Evolutionary conservation across 2,888 invertebrate species (phyloP), one percentile per base, ranked within the genome.

Genomic region (Tanypteryx hageni): DNA sequence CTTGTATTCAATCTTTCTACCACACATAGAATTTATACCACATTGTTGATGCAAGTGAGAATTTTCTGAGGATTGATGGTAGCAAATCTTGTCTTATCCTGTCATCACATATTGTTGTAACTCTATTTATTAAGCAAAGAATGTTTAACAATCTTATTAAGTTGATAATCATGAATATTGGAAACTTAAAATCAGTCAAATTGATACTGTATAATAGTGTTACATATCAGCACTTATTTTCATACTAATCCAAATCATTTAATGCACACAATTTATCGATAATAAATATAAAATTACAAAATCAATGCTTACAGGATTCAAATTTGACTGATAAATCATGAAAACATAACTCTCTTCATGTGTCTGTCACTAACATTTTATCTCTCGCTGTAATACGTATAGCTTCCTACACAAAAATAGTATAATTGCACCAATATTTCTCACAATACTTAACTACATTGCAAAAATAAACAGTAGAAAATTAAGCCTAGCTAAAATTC

Each of bases 71-170:
- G 82, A 84, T 8, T 61, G 11, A 83, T 16, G 82, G 83, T 92
- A 82, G 64, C 92, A 92, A 82, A 58, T 84, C 82, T 92, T 92
- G 61, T 82, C 44, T 82, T 76, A 18, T 83, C 11, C 92, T 92
- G 82, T 92, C 83, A 83, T 22, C 84, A 83, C 92, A 61, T 58
- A 10, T 44, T 27, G 57, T 58, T 83, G n/a, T 83, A 27, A 91
- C 18, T 44, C 44, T 83, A 27, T 27, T 31, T 61, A 44, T 64
- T 16, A 92, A 10, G 27, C 61, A 86, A 64, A 31, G n/a, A 18
- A 2, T 64, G 22, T 31, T 18, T 89, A 89, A 89, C 64, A 89
- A 61, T 64, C 27, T 31, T 89, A 27, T 64, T n/a, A 61, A 31
- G 13, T 76, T 76, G 22, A 22, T 27, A 76, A 76, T 76, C 27